Percentiles rank a stretch among this genome's conserved stretches.
Conservation (phyloP, 2,888 invertebrate species). For the Diaperis boleti region DNA sequence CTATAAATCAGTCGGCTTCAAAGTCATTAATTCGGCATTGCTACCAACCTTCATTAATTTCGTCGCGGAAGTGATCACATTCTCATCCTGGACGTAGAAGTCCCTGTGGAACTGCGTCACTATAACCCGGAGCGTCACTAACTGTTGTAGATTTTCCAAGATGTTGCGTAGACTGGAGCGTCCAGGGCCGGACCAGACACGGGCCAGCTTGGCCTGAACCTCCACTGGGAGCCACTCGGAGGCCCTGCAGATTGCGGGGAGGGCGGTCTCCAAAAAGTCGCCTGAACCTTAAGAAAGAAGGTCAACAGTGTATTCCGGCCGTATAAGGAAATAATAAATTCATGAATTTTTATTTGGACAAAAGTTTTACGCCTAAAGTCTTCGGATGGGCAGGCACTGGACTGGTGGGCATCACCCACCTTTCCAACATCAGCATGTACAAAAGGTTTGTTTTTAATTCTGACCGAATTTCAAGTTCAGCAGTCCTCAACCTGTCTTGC, state of each 20-base stretch:
- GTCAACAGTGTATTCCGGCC: too few relatives aligned
- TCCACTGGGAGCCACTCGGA: conserved; percentile 78
- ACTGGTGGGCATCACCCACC: too few relatives aligned
- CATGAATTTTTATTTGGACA: too few relatives aligned
- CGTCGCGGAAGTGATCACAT: conserved; percentile 85
- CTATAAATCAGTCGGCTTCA: conserved; percentile 62
- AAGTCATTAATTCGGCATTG: neutral
- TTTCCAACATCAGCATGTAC: too few relatives aligned
- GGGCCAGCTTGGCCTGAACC: conserved; percentile 84
- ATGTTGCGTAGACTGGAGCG: conserved; percentile 72
- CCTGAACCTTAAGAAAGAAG: too few relatives aligned
- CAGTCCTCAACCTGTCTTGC: too few relatives aligned
- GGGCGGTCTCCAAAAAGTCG: conserved; percentile 85
- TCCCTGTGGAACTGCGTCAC: conserved; percentile 79
- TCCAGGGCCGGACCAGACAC: conserved; percentile 80
- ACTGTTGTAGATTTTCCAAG: conserved; percentile 85
- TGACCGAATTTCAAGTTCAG: too few relatives aligned
- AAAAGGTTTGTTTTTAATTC: too few relatives aligned
- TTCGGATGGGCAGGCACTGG: too few relatives aligned
- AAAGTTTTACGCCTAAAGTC: too few relatives aligned
- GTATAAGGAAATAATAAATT: too few relatives aligned
- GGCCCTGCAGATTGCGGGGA: conserved; percentile 84
- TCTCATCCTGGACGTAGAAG: conserved; percentile 87
- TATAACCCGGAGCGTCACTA: conserved; percentile 88
- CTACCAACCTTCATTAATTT: conserved; percentile 84